These are phyloP conservation scores for Phaethornis superciliosus DNA, from an alignment of 2,113 vertebrate species.

Conservation along the genomic window DNA sequence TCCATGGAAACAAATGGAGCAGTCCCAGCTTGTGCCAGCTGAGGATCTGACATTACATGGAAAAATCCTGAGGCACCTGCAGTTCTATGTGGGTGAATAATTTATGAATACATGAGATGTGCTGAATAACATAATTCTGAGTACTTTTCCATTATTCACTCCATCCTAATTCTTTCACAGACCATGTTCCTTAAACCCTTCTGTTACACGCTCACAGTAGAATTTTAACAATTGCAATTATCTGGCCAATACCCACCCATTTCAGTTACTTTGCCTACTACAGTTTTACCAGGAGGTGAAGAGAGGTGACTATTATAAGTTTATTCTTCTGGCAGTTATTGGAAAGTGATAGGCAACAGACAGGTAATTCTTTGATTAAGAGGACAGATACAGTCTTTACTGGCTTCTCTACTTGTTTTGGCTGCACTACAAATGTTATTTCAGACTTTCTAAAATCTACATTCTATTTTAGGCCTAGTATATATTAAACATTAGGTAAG, in stretches of 20 bases:
- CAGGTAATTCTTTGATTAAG: constrained; percentile 26
- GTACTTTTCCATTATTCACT: constrained; percentile 52
- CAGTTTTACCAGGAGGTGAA: background rate
- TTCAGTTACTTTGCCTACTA: background rate
- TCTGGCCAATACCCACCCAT: background rate
- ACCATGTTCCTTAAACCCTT: background rate
- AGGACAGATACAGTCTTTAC: background rate
- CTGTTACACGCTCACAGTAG: background rate
- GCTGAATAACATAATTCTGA: constrained; percentile 43
- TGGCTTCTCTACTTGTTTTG: constrained; percentile 2
- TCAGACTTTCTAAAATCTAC: background rate
- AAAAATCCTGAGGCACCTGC: constrained; percentile 53
- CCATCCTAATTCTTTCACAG: constrained; percentile 24
- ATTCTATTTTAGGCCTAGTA: background rate
- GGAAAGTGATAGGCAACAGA: background rate
- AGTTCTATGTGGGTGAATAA: constrained; percentile 53
- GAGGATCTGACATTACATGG: constrained; percentile 34
- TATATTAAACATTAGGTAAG: background rate
- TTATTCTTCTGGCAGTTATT: background rate
- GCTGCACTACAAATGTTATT: background rate
- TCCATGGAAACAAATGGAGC: constrained; percentile 31
- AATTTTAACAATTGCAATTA: background rate
- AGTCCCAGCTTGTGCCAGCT: constrained; percentile 26
- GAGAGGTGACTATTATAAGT: background rate
- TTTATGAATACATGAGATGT: constrained; percentile 53